A percentile compares a stretch with the other conserved stretches of the same genome.
Conservation (phyloP, 2,113 vertebrate species). For the Gobius niger region DNA sequence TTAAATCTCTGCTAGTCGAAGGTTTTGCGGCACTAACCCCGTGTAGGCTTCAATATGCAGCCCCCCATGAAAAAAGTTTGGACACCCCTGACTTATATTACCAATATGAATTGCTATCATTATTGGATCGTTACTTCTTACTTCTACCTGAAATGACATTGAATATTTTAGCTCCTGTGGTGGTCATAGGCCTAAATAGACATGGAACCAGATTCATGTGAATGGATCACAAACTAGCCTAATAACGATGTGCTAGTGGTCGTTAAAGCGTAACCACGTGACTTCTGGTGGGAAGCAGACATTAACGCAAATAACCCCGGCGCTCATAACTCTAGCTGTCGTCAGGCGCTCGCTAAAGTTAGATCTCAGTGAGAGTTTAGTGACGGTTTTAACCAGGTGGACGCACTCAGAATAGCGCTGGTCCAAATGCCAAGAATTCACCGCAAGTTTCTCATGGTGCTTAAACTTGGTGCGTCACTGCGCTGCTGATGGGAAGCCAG, state of each 20-base stretch:
- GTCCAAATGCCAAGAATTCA: conserved; percentile 14
- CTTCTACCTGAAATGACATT: no score
- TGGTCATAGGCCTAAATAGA: no score
- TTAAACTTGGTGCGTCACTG: conserved; percentile 34
- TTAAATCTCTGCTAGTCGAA: no score
- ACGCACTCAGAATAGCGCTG: conserved; percentile 62
- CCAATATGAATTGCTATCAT: no score
- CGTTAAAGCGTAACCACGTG: neutral
- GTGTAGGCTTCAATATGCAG: no score
- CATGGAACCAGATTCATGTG: no score
- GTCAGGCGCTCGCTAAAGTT: neutral
- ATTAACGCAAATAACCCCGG: conserved; percentile 28
- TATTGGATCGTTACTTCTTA: no score
- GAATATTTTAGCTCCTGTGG: no score
- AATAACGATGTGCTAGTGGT: neutral
- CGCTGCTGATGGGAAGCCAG: conserved; percentile 52
- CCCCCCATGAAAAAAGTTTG: no score
- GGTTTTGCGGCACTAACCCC: no score
- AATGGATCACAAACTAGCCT: no score
- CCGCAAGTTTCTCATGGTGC: conserved; percentile 19
- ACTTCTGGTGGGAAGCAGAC: conserved; percentile 20
- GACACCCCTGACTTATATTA: no score
- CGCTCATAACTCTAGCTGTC: neutral
- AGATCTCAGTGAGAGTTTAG: neutral
- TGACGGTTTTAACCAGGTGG: conserved; percentile 56